Base-by-base conservation (phyloP, 2,888 invertebrate species). In the Dromius quadrimaculatus region DNA sequence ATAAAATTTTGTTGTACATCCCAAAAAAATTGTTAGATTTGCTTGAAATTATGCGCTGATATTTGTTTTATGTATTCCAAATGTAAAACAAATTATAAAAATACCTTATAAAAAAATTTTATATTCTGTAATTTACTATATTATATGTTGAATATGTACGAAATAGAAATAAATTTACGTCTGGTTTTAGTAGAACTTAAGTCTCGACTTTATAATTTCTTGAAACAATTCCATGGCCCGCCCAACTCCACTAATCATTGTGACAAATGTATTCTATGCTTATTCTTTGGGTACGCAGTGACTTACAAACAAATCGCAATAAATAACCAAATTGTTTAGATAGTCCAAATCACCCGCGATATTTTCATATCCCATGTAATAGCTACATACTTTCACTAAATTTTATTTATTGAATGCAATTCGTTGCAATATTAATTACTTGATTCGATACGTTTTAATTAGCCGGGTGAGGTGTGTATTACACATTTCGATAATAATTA, bases 241-340 rank as follows among this genome's bases (percentile, higher is more conserved):
- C 64, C 64, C 64, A 64, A 19, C 34, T 43, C 64, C 34, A 64
- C 64, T 34, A 64, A 64, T 64, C 64, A 64, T 64, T 47, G 64
- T 64, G 64, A 64, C 64, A 64, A 64, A 64, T 64, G 64, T 43
- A 43, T 63, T 63, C 43, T 45, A 20, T 45, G 28, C 32, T 45
- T 63, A 20, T 13, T 34, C 36, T 47, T n/a, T 59, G 34, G 59
- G 57, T 28, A 23, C 50, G 23, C 28, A 15, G 50, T 54, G 50
- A 59, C 59, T 59, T 59, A 59, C 36, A 59, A 59, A 59, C 59
- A 59, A 59, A 59, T 59, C 36, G 59, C 59, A 36, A 36, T 59
- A 36, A 59, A 59, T 59, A 59, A 23, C 59, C 34, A 57, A 59
- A 20, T 9, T 36, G 20, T 36, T n/a, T 20, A 20, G 20, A 36